Conservation (phyloP, 2,797 vertebrate genomes). For the Loris lydekkerianus region DNA sequence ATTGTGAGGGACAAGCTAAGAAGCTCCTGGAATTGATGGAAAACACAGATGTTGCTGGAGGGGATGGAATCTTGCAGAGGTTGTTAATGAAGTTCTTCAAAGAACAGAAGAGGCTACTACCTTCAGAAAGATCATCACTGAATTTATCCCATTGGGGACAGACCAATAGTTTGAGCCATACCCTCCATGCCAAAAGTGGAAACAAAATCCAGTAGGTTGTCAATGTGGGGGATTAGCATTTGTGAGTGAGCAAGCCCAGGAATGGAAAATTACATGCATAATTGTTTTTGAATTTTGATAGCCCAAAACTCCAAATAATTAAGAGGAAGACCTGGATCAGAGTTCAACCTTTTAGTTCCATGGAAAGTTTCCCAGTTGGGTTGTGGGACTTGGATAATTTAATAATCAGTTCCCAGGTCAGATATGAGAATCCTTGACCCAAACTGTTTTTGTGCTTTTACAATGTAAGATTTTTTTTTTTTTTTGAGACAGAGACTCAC, state of each 20-base stretch:
- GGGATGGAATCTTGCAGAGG: too few relatives aligned
- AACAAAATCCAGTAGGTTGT: conserved; percentile 95
- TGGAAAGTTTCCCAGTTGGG: not conserved
- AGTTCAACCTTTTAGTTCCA: not conserved
- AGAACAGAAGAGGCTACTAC: conserved; percentile 52
- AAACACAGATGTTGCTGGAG: too few relatives aligned
- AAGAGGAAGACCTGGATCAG: not conserved
- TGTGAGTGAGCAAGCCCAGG: conserved; percentile 8
- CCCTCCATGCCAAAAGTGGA: conserved; percentile 92
- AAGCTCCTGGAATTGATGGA: too few relatives aligned
- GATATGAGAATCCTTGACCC: not conserved
- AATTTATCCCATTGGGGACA: conserved; percentile 98
- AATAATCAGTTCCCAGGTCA: not conserved
- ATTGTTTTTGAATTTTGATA: not conserved
- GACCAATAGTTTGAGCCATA: conserved; percentile 92
- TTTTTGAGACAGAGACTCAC: too few relatives aligned
- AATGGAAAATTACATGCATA: not conserved
- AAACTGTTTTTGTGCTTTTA: not conserved
- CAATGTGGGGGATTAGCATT: not conserved
- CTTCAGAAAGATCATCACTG: conserved; percentile 96
- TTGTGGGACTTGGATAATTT: not conserved
- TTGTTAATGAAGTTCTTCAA: too few relatives aligned
- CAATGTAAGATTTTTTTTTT: too few relatives aligned
- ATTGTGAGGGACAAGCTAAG: too few relatives aligned
- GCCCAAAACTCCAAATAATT: not conserved